phyloP scores from a whole-genome alignment of 1,140 invertebrate species.

The Diorhabda sublineata region DNA sequence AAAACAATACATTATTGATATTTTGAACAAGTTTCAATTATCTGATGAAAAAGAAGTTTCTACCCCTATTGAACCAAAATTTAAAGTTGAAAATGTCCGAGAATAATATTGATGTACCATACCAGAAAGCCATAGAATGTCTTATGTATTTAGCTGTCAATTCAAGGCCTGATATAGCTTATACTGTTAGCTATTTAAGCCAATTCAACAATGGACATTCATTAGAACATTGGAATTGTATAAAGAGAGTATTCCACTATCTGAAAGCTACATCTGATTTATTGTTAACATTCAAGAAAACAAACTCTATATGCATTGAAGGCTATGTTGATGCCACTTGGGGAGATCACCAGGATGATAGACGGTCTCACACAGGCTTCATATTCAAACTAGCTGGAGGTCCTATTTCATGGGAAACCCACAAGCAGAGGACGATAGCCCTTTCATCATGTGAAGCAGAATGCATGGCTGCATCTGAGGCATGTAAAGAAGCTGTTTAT shows the following conservation, averaged over 20 bases:
- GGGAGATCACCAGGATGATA: constrained; percentile 12
- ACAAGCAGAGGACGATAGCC: constrained; percentile 37
- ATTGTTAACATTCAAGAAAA: constrained; percentile 21
- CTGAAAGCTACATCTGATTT: constrained; percentile 24
- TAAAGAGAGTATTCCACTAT: constrained; percentile 25
- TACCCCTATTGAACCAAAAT: constrained; percentile 4
- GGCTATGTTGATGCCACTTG: background rate
- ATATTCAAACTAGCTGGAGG: constrained; percentile 30
- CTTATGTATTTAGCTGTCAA: constrained; percentile 4
- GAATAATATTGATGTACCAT: constrained; percentile 5
- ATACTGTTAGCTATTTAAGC: constrained; percentile 20
- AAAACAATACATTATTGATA: constrained; percentile 8
- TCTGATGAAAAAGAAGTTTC: constrained; percentile 3
- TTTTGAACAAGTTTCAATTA: constrained; percentile 9
- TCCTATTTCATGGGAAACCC: constrained; percentile 32
- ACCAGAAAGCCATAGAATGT: constrained; percentile 5
- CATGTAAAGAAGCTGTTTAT: constrained; percentile 41
- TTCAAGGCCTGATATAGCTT: constrained; percentile 26
- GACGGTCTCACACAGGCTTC: constrained; percentile 41
- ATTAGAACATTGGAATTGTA: constrained; percentile 23
- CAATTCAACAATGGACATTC: constrained; percentile 26
- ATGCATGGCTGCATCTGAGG: constrained; percentile 38
- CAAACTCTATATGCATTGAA: background rate
- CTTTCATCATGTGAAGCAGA: constrained; percentile 42
- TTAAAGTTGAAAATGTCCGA: constrained; percentile 4